Percentiles rank a stretch among this genome's conserved stretches.
These are phyloP conservation scores for Drosophila acutilabella DNA, from an alignment of 2,888 invertebrate species.

Conservation along the genomic window DNA sequence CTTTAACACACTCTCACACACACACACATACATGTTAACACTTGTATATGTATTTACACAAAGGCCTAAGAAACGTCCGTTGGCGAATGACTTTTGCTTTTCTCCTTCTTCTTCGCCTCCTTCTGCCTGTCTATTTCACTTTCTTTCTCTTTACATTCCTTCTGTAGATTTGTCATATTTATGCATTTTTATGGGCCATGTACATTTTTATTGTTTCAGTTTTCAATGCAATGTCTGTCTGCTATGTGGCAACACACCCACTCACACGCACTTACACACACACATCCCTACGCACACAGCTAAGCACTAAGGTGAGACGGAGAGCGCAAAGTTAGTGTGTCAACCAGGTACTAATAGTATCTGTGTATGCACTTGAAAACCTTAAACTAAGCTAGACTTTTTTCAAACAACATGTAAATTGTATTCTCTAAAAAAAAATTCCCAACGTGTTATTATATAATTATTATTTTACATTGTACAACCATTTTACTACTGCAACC, in stretches of 20 bases:
- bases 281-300: neutral
- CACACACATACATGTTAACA: slow-evolving; percentile 5
- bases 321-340: slow-evolving; percentile 1
- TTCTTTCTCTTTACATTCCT: neutral
- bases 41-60: slow-evolving; percentile 19
- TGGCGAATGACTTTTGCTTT: slow-evolving; percentile 7
- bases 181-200: slow-evolving; percentile 71
- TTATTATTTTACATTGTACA: too few species aligned
- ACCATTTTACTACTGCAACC: too few species aligned
- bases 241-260: slow-evolving; percentile 9
- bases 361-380: too few species aligned
- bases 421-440: too few species aligned
- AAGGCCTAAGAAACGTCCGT: slow-evolving; percentile 43
- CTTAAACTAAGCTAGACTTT: too few species aligned
- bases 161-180: slow-evolving; percentile 62
- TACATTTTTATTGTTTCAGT: slow-evolving; percentile 76
- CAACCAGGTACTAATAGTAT: neutral
- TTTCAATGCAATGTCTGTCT: slow-evolving; percentile 67
- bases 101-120: neutral
- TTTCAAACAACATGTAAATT: too few species aligned
- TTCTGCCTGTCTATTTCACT: neutral
- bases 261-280: neutral
- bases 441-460: too few species aligned
- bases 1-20: slow-evolving; percentile 14
- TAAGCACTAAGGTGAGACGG: neutral